Evolutionary conservation across 2,888 invertebrate genomes (phyloP).

Genomic region (Drosophila putrida): DNA sequence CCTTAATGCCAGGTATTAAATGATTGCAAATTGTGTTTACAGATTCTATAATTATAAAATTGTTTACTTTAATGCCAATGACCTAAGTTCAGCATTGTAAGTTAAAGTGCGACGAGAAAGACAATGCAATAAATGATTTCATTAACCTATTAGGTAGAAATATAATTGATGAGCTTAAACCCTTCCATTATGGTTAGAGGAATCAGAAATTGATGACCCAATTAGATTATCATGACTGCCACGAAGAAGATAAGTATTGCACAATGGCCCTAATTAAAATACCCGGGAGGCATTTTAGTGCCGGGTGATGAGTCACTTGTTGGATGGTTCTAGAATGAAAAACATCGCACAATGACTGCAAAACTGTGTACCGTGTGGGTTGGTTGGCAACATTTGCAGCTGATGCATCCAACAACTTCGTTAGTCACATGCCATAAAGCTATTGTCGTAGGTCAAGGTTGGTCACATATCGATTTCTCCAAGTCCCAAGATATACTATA

Average conservation of each 20-base stretch:
- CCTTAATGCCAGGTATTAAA: not conserved
- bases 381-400: conserved; percentile 41
- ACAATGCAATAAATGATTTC: not conserved
- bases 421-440: conserved; percentile 22
- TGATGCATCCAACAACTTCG: conserved; percentile 12
- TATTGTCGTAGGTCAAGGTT: conserved; percentile 61
- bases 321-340: not conserved
- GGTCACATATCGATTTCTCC: conserved; percentile 58
- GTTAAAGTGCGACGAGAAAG: not conserved
- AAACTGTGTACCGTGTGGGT: conserved; percentile 20
- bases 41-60: not conserved
- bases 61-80: not conserved
- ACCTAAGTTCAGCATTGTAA: not conserved
- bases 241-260: conserved; percentile 41
- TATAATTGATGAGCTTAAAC: not conserved
- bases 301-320: conserved; percentile 36
- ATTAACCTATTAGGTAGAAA: not conserved
- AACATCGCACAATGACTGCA: conserved; percentile 9
- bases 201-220: conserved; percentile 48
- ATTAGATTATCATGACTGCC: conserved; percentile 57
- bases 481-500: conserved; percentile 17
- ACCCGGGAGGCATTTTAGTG: conserved; percentile 45
- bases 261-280: conserved; percentile 56
- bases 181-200: not conserved
- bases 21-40: not conserved